A percentile compares a stretch with the other conserved stretches of the same genome.
Evolutionary conservation across 2,113 vertebrate species (phyloP).

Genomic region (Aramus guarauna): DNA sequence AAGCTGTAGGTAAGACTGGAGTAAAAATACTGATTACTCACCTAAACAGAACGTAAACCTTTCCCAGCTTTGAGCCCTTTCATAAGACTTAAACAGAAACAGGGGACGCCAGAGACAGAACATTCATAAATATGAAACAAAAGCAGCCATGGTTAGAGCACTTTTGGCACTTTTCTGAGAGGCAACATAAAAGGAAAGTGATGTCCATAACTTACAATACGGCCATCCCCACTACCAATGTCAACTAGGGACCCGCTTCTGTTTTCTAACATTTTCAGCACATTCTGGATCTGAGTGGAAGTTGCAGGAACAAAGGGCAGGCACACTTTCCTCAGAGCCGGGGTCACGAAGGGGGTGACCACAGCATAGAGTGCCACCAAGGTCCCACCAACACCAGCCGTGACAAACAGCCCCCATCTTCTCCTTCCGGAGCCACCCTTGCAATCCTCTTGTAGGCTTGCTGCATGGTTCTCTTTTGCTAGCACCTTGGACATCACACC

Average conservation of each 20-base stretch:
- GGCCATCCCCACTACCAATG: conserved; percentile 93
- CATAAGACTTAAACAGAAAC: neutral
- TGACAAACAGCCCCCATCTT: conserved; percentile 73
- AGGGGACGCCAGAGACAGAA: neutral
- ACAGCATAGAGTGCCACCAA: conserved; percentile 82
- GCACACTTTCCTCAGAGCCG: conserved; percentile 87
- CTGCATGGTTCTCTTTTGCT: rapidly evolving
- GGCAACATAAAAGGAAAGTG: rapidly evolving
- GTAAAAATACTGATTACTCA: neutral
- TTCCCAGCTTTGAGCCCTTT: neutral
- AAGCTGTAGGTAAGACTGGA: neutral
- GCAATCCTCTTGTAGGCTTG: rapidly evolving
- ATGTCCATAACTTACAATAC: conserved; percentile 81
- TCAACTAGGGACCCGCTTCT: conserved; percentile 84
- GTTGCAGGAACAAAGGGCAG: conserved; percentile 95
- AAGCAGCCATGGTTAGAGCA: rapidly evolving
- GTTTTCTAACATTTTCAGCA: conserved; percentile 76
- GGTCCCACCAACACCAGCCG: conserved; percentile 76
- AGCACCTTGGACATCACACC: neutral
- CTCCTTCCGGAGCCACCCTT: neutral
- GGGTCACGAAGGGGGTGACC: conserved; percentile 82
- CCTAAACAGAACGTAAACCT: neutral
- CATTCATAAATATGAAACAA: neutral
- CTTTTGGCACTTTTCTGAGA: neutral
- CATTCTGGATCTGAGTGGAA: conserved; percentile 82